Evolutionary conservation across 30 jellyfish, hydroid and myxozoan genomes (phyloP).

Genomic region (Aurelia sp.): DNA sequence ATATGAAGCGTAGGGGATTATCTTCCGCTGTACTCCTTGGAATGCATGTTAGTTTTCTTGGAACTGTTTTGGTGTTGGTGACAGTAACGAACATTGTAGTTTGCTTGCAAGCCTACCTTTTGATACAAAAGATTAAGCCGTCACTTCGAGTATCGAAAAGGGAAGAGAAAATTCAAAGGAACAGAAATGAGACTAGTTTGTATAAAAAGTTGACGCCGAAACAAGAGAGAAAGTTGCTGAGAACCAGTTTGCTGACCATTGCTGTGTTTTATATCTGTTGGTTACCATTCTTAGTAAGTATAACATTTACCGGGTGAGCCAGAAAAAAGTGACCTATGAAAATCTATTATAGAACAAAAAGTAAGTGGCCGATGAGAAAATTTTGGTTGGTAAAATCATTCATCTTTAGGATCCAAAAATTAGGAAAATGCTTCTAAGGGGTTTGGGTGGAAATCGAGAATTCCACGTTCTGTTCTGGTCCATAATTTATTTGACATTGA

Average conservation of each 20-base stretch:
- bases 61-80: conserved; percentile 16
- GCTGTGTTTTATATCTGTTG: conserved; percentile 62
- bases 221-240: conserved; percentile 67
- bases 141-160: conserved; percentile 52
- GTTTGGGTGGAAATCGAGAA: too few relatives aligned
- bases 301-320: too few relatives aligned
- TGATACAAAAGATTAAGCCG: conserved; percentile 50
- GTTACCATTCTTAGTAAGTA: conserved; percentile 72
- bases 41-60: conserved; percentile 41
- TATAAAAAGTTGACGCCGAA: conserved; percentile 51
- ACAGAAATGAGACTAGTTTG: neutral
- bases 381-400: too few relatives aligned
- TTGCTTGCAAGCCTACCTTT: conserved; percentile 60
- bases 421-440: too few relatives aligned
- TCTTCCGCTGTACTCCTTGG: conserved; percentile 18
- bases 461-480: too few relatives aligned
- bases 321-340: too few relatives aligned
- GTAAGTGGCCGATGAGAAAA: too few relatives aligned
- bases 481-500: too few relatives aligned
- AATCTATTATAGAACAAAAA: too few relatives aligned
- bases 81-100: conserved; percentile 62
- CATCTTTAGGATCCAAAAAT: too few relatives aligned
- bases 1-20: conserved; percentile 6
- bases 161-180: conserved; percentile 16
- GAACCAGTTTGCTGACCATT: conserved; percentile 38